Percentiles rank a stretch among this genome's conserved stretches.
Conservation (phyloP, 2,113 vertebrate species). For the Gila orcuttii region DNA sequence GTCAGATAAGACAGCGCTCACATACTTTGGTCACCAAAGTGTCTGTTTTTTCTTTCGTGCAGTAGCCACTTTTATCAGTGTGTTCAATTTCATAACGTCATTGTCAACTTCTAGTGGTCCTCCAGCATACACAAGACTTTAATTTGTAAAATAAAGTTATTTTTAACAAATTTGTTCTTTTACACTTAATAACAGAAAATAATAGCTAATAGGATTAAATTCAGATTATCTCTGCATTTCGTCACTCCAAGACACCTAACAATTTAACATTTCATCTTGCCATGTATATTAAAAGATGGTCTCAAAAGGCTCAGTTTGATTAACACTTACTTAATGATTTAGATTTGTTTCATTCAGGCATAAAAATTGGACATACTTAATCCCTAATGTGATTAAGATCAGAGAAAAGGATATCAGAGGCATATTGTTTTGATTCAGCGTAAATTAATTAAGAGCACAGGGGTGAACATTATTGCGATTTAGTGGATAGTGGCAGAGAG, state of each 20-base stretch:
- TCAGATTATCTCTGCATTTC: neutral
- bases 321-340: neutral
- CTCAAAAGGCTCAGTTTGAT: neutral
- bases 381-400: slow-evolving; percentile 32
- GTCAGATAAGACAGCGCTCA: neutral
- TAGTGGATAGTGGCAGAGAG: neutral
- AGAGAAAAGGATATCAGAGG: slow-evolving; percentile 16
- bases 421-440: slow-evolving; percentile 10
- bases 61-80: neutral
- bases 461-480: slow-evolving; percentile 1
- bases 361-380: neutral
- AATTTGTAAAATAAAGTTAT: neutral
- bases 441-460: slow-evolving; percentile 14
- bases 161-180: neutral
- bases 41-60: neutral
- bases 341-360: neutral
- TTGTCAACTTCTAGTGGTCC: neutral
- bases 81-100: neutral
- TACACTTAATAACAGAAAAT: neutral
- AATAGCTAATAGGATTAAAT: neutral
- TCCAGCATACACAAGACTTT: neutral
- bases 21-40: slow-evolving; percentile 20
- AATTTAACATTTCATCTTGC: neutral
- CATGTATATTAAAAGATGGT: neutral
- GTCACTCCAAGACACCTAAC: neutral